phyloP scores from a whole-genome alignment of 2,113 vertebrate species.

The Cyprinodon tularosa region DNA sequence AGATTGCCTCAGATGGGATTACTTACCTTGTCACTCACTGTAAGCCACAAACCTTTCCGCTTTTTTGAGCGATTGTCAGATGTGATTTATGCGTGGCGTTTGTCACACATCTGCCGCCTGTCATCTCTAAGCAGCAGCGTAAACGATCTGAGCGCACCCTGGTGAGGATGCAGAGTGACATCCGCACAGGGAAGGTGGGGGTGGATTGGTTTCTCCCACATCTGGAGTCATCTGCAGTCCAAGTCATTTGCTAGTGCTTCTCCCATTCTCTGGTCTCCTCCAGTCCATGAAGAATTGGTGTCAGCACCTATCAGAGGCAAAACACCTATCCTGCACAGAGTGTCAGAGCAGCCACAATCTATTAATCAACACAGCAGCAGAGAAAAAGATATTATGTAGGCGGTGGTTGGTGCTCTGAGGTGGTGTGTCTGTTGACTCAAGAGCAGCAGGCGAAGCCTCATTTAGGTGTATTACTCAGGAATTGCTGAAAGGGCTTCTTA shows the following conservation, averaged over 20 bases:
- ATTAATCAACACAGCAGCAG: slow-evolving; percentile 81
- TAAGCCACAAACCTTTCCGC: slow-evolving; percentile 25
- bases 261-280: slow-evolving; percentile 50
- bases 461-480: slow-evolving; percentile 63
- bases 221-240: slow-evolving; percentile 62
- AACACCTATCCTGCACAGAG: slow-evolving; percentile 76
- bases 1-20: slow-evolving; percentile 44
- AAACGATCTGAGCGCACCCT: slow-evolving; percentile 43
- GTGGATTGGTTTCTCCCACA: slow-evolving; percentile 49
- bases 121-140: slow-evolving; percentile 47
- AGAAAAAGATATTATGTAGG: slow-evolving; percentile 63
- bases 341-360: slow-evolving; percentile 83
- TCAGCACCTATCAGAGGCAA: slow-evolving; percentile 79
- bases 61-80: slow-evolving; percentile 59
- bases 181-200: slow-evolving; percentile 21
- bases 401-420: slow-evolving; percentile 20
- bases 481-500: slow-evolving; percentile 53
- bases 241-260: slow-evolving; percentile 61
- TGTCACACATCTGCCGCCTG: slow-evolving; percentile 66
- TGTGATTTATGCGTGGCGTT: slow-evolving; percentile 41
- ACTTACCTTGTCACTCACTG: slow-evolving; percentile 42
- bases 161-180: slow-evolving; percentile 62
- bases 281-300: slow-evolving; percentile 80
- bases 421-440: slow-evolving; percentile 16
- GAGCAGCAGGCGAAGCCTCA: slow-evolving; percentile 25